phyloP scores from a whole-genome alignment of 1,140 invertebrate species.

The Aporrectodea caliginosa region DNA sequence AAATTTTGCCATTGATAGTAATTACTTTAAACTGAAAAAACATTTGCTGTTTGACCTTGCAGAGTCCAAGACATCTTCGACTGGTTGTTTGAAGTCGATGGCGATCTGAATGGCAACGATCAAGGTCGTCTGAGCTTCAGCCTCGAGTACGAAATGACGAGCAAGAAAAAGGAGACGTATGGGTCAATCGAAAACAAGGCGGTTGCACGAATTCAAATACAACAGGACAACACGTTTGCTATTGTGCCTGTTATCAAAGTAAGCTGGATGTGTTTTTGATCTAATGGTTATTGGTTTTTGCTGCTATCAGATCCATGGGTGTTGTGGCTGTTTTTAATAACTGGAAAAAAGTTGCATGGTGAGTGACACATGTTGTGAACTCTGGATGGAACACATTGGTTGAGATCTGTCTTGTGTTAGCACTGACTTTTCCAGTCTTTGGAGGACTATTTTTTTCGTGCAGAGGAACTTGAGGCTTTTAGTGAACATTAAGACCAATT shows the following conservation, averaged over 20 bases:
- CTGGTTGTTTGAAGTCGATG: conserved; percentile 83
- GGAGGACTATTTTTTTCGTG: too few species aligned
- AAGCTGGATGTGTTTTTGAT: too few species aligned
- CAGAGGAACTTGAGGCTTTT: too few species aligned
- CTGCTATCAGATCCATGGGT: too few species aligned
- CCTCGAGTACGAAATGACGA: conserved; percentile 59
- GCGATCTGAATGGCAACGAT: conserved; percentile 64
- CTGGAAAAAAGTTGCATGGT: too few species aligned
- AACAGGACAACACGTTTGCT: conserved; percentile 90
- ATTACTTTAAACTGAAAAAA: background rate
- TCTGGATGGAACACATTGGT: too few species aligned
- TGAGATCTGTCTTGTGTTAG: too few species aligned
- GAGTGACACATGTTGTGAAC: too few species aligned
- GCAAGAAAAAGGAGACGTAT: conserved; percentile 8
- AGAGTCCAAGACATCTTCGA: conserved; percentile 79
- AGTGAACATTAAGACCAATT: too few species aligned
- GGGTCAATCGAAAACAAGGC: conserved; percentile 58
- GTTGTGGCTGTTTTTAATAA: too few species aligned
- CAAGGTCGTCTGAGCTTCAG: conserved; percentile 79
- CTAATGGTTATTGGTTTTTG: too few species aligned
- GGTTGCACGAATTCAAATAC: conserved; percentile 78
- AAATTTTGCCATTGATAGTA: background rate
- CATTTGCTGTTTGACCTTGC: conserved; percentile 19
- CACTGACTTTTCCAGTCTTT: too few species aligned
- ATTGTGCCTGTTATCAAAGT: conserved; percentile 92